Base-by-base conservation (phyloP, 2,113 vertebrate species). In the Alligator mississippiensis region DNA sequence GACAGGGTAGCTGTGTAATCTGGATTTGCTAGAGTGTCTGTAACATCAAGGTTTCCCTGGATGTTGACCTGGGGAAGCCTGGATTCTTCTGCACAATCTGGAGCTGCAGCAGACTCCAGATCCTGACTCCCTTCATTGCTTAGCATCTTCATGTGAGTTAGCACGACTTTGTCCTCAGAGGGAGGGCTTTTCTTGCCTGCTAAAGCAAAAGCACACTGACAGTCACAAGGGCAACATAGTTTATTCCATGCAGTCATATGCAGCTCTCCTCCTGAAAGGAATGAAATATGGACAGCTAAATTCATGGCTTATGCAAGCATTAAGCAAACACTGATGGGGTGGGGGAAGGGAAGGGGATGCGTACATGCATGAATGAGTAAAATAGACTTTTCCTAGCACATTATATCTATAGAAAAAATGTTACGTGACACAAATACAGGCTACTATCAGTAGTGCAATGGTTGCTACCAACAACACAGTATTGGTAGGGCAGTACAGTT, bases 121-220 rank as follows among this genome's bases (percentile, higher is more conserved):
- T 97, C 57, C 97, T 96, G 91, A 97, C 95, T 96, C 96, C 97
- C 96, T 94, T 96, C 97, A 84, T 97, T 97, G 82, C 78, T 95
- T 79, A 99, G 90, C 95, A 98, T 94, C 93, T 99, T 99, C 97
- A 99, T 97, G 84, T 99, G 98, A 25, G 98, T 99, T 88, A 99
- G 95, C 78, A 99, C 98, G 0, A 99, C 98, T 58, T 98, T 98
- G 75, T 96, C 98, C 80, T 98, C 98, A 76, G 97, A 87, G 2
- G 98, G 93, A 54, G 96, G 94, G 85, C 94, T 97, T 57, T 93
- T 98, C 98, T 98, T 99, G 57, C 98, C 98, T 99, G 94, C 68
- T 82, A 77, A 79, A 95, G 91, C 57, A 30, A 86, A 34, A 87
- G 84, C 85, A 93, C 93, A 61, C 3, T 89, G 84, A 60, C 63